phyloP scores from a whole-genome alignment of 2,797 vertebrate species.

The Staurois parvus region DNA sequence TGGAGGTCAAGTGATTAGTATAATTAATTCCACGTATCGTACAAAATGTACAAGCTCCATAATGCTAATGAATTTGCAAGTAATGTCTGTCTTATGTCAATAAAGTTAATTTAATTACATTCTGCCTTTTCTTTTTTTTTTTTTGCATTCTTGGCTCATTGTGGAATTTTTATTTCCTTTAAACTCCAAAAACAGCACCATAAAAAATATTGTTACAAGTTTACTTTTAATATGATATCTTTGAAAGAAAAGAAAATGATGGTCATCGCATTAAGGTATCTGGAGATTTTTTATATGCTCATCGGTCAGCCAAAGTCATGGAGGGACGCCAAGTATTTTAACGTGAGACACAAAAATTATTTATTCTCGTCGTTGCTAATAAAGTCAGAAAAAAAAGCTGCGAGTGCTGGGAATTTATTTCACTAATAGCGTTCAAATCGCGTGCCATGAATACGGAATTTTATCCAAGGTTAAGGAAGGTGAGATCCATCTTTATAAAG shows the following conservation, averaged over 20 bases:
- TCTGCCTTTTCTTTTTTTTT: neutral
- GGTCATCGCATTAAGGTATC: neutral
- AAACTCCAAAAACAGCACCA: too few relatives aligned
- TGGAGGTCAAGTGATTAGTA: too few relatives aligned
- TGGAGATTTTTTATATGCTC: conserved; percentile 8
- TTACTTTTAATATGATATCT: too few relatives aligned
- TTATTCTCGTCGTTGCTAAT: conserved; percentile 26
- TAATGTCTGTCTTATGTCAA: neutral
- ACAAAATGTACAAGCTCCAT: neutral
- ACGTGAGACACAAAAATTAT: conserved; percentile 5
- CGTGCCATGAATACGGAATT: neutral
- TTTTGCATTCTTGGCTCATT: neutral
- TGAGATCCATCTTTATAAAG: neutral
- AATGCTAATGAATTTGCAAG: neutral
- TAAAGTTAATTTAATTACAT: neutral
- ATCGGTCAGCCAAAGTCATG: conserved; percentile 53
- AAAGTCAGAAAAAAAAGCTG: conserved; percentile 23
- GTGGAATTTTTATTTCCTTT: too few relatives aligned
- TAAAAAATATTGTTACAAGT: too few relatives aligned
- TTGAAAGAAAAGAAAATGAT: neutral
- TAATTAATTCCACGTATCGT: neutral
- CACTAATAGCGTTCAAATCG: conserved; percentile 19
- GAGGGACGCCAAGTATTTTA: conserved; percentile 42
- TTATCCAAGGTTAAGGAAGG: conserved; percentile 37
- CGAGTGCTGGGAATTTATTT: conserved; percentile 24